A percentile compares a stretch with the other conserved stretches of the same genome.
Conservation (phyloP, 2,113 vertebrate species). For the Apteryx mantelli region DNA sequence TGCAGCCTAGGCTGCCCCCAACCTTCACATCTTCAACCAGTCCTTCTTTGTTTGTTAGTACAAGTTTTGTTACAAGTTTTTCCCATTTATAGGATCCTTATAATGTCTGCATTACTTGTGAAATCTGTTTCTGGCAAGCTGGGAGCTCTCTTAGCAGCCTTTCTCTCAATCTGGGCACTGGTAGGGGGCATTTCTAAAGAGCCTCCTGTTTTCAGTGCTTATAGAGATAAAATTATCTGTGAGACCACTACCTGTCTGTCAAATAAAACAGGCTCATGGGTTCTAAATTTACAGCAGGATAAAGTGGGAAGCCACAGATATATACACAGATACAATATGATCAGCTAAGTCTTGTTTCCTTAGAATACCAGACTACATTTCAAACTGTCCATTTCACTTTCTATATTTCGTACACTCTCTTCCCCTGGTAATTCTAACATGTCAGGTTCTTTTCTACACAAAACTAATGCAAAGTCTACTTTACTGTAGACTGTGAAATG, state of each 20-base stretch:
- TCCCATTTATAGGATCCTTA: background rate
- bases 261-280: background rate
- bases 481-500: background rate
- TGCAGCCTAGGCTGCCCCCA: no score
- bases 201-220: background rate
- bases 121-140: background rate
- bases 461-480: background rate
- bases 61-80: background rate
- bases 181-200: background rate
- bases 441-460: background rate
- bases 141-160: background rate
- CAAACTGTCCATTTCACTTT: background rate
- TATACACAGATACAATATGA: accelerated
- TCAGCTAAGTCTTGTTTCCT: background rate
- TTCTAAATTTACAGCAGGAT: background rate
- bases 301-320: background rate
- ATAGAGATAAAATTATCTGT: background rate
- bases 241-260: background rate
- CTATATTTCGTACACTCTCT: background rate
- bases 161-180: background rate
- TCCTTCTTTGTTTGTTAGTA: no score
- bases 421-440: background rate
- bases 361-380: background rate
- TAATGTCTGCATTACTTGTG: background rate
- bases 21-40: no score